A percentile compares a stretch with the other conserved stretches of the same genome.
Conservation (phyloP, 2,797 vertebrate genomes). For the Acomys russatus region DNA sequence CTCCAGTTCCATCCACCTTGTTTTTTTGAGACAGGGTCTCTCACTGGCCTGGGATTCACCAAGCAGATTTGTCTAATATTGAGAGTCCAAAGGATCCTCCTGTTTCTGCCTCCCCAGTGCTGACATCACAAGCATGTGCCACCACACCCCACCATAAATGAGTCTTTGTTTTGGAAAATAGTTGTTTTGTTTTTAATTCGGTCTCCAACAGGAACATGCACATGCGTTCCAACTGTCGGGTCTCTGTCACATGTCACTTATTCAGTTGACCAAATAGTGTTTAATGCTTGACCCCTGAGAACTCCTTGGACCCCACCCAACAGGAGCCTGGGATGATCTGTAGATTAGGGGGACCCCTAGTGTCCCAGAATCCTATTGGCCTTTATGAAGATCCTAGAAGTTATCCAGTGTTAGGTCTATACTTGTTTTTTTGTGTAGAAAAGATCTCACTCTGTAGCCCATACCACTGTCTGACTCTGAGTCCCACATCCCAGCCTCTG, state of each 20-base stretch:
- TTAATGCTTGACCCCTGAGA: not conserved
- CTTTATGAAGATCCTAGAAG: not conserved
- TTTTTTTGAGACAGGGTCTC: not conserved
- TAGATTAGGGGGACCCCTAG: too few species aligned
- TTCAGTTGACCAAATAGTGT: not conserved
- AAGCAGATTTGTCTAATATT: not conserved
- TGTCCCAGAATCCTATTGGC: not conserved
- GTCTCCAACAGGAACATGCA: not conserved
- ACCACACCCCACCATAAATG: not conserved
- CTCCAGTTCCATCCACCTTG: not conserved
- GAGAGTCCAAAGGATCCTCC: not conserved
- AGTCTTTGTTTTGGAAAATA: slow-evolving; percentile 48
- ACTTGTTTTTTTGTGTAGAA: not conserved
- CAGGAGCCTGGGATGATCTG: not conserved
- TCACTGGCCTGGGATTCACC: not conserved
- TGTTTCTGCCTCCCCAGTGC: not conserved
- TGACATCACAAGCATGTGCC: not conserved
- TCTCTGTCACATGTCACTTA: not conserved
- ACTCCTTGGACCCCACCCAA: not conserved
- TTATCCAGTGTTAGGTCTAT: not conserved
- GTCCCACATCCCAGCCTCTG: not conserved
- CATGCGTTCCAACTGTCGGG: not conserved
- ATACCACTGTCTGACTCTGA: not conserved
- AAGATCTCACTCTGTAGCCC: not conserved
- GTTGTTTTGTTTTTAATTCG: not conserved